Evolutionary conservation across 2,113 vertebrate genomes (phyloP).

Genomic region (Agelaius tricolor): DNA sequence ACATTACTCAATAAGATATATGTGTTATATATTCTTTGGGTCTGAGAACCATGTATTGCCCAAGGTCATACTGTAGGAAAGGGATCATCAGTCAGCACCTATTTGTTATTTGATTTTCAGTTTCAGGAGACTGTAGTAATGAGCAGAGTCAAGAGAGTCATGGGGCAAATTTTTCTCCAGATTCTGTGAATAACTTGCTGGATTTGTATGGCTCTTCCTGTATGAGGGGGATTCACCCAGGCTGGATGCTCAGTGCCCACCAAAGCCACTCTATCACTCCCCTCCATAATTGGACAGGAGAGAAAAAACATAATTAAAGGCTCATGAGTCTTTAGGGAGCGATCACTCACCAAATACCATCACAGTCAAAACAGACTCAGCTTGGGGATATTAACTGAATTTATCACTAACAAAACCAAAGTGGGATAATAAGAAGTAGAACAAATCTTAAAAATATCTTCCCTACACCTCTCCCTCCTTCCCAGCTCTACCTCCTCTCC

Average conservation of each 20-base stretch:
- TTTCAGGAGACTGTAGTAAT: background rate
- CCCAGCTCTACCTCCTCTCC: background rate
- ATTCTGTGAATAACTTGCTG: background rate
- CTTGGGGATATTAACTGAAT: background rate
- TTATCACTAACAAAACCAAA: background rate
- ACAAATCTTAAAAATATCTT: background rate
- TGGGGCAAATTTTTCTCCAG: background rate
- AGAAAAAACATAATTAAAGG: background rate
- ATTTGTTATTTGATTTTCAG: background rate
- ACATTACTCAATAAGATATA: background rate
- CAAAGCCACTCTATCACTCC: background rate
- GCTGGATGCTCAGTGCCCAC: background rate
- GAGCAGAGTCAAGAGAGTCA: background rate
- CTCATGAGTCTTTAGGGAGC: background rate
- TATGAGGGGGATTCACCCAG: background rate
- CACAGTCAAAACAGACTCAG: background rate
- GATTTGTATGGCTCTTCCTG: background rate
- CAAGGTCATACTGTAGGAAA: background rate
- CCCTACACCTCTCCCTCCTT: background rate
- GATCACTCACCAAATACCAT: background rate
- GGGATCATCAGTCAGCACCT: background rate
- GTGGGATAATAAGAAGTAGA: background rate
- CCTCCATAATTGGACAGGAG: background rate
- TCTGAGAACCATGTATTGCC: background rate
- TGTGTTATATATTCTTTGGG: background rate